These are phyloP conservation scores for Columbina picui DNA, from an alignment of 2,113 vertebrate genomes.

Conservation along the genomic window DNA sequence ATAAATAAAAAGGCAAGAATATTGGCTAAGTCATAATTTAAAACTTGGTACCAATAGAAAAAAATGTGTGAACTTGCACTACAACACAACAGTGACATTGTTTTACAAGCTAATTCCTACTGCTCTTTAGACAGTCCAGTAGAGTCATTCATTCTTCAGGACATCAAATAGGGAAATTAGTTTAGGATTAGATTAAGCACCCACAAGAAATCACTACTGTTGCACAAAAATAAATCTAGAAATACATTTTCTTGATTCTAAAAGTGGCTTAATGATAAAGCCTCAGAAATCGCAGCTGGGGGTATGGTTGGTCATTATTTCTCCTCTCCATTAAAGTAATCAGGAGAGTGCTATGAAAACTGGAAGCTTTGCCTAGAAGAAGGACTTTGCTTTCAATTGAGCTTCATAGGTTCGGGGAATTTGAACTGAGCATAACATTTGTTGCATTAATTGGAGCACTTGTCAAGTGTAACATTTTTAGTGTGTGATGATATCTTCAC, in stretches of 20 bases:
- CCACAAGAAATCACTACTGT: not conserved
- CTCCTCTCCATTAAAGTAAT: not conserved
- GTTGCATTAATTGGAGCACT: constrained; percentile 33
- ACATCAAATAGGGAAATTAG: not conserved
- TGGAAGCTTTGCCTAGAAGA: constrained; percentile 26
- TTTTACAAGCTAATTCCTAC: not conserved
- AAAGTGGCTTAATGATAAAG: not conserved
- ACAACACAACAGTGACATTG: not conserved
- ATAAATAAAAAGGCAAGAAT: not conserved
- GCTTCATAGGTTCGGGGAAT: not conserved
- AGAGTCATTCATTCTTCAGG: not conserved
- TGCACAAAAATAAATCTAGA: not conserved
- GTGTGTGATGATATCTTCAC: constrained; percentile 5
- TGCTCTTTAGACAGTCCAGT: not conserved
- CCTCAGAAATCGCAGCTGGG: not conserved
- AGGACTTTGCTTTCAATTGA: constrained; percentile 12
- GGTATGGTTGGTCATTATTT: not conserved
- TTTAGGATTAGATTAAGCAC: not conserved
- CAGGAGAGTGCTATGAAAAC: not conserved
- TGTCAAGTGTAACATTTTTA: constrained; percentile 39
- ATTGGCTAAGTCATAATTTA: not conserved
- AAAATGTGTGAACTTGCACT: not conserved
- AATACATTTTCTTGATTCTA: not conserved
- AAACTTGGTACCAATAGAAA: not conserved
- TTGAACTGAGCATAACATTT: constrained; percentile 7